Evolutionary conservation across 2,113 vertebrate species (phyloP).

Genomic region (Percina caprodes): DNA sequence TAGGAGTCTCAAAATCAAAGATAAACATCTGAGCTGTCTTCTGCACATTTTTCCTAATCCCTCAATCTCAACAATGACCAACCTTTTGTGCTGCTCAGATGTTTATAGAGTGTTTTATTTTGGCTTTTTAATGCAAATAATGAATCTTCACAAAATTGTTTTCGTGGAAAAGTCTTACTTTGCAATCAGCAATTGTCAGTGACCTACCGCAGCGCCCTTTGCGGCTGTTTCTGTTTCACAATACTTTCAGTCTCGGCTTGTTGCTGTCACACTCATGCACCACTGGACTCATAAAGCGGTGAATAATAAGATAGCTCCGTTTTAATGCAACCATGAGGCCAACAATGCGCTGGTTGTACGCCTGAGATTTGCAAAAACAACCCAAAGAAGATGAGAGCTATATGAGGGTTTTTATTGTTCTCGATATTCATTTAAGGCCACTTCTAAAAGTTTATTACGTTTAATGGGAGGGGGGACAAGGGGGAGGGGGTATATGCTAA

Average conservation of each 20-base stretch:
- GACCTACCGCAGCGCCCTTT: conserved; percentile 32
- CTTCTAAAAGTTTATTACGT: conserved; percentile 32
- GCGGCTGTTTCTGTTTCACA: conserved; percentile 45
- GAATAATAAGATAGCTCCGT: conserved; percentile 47
- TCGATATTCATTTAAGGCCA: conserved; percentile 31
- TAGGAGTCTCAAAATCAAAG: conserved; percentile 36
- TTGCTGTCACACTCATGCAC: conserved; percentile 62
- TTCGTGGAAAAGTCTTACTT: conserved; percentile 8
- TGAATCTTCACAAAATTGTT: conserved; percentile 47
- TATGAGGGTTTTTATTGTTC: conserved; percentile 29
- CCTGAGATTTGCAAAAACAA: conserved; percentile 50
- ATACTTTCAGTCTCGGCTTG: conserved; percentile 42
- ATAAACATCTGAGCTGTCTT: conserved; percentile 31
- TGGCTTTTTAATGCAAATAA: not conserved
- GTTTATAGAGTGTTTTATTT: conserved; percentile 9
- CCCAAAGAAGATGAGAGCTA: conserved; percentile 28
- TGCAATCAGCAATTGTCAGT: conserved; percentile 38
- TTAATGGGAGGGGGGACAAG: conserved; percentile 6
- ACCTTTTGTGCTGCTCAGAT: not conserved
- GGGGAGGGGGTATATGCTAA: not conserved
- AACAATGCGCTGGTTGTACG: not conserved
- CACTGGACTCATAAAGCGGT: conserved; percentile 60
- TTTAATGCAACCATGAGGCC: conserved; percentile 46
- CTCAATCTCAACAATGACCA: conserved; percentile 15
- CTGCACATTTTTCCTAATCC: conserved; percentile 29